Percentiles rank a stretch among this genome's conserved stretches.
These are phyloP conservation scores for Acleris cristana DNA, from an alignment of 2,888 invertebrate genomes.

Conservation along the genomic window DNA sequence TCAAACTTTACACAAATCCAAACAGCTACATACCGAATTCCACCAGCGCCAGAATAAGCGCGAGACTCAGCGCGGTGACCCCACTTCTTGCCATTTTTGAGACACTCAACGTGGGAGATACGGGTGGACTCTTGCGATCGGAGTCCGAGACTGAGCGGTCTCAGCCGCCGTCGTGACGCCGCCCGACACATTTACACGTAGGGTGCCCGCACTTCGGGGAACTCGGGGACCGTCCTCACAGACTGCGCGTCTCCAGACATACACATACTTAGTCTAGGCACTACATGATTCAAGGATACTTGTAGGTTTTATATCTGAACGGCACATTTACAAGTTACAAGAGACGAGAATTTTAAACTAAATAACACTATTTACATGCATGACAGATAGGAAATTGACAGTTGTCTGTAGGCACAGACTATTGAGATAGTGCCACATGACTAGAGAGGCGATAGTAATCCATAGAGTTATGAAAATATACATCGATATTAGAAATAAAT, in stretches of 20 bases:
- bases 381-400: too few species aligned
- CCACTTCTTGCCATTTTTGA: constrained; percentile 67
- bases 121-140: constrained; percentile 58
- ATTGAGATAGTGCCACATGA: too few species aligned
- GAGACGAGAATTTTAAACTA: too few species aligned
- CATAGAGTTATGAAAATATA: too few species aligned
- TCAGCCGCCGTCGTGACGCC: constrained; percentile 68
- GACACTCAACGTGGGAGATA: constrained; percentile 42
- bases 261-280: background rate
- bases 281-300: too few species aligned
- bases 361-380: too few species aligned
- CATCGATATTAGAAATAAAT: too few species aligned
- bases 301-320: too few species aligned
- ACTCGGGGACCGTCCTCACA: constrained; percentile 15
- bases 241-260: constrained; percentile 20
- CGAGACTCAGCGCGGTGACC: constrained; percentile 58
- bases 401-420: too few species aligned
- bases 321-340: too few species aligned
- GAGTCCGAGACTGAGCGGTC: constrained; percentile 59
- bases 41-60: constrained; percentile 66
- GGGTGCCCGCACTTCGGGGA: constrained; percentile 45
- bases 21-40: constrained; percentile 65
- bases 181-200: constrained; percentile 66
- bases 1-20: background rate
- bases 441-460: too few species aligned